Base-by-base conservation (phyloP, 2,113 vertebrate genomes). In the Scartelaos histophorus region DNA sequence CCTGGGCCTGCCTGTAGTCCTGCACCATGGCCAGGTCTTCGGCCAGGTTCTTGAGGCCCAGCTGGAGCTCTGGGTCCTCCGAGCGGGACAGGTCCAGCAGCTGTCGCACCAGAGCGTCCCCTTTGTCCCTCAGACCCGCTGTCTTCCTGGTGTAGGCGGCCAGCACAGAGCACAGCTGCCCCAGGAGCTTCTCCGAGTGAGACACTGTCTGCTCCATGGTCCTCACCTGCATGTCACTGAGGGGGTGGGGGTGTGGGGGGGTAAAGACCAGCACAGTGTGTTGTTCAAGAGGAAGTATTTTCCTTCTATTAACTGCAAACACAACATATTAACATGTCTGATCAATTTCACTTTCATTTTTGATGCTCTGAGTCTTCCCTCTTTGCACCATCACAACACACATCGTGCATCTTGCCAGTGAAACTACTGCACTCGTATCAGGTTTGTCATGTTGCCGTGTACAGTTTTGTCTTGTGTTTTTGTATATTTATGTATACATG, bases 1-100 rank as follows among this genome's bases (percentile, higher is more conserved):
- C n/a, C n/a, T n/a, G n/a, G n/a, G n/a, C n/a, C n/a, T n/a, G n/a
- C 53, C 95, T 91, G 80, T 95, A 94, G 66, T 95, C 93, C 92
- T 95, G 94, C 21, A 94, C 92, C 66, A 93, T 93, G 80, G 94
- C 93, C 62, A 95, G 70, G 76, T 95, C 94, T 75, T 95, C 87
- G 0, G 93, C 93, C 9, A 95, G 86, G 87, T 76, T 91, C 67
- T 87, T 91, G 53, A 95, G 16, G 49, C 92, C 73, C 0, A 82
- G 67, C 53, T 78, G 85, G 0, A 90, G 62, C 82, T 93, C 87
- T 0, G 90, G 88, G 56, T 87, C 92, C 84, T 95, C 85, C 0
- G 89, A 90, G 78, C 79, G 71, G 66, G 93, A 73, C 0, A 86
- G 91, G 65, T 90, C 92, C 0, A 83, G 53, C 13, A 95, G 90